Conservation (phyloP, 2,113 vertebrate species). For the Python bivittatus region DNA sequence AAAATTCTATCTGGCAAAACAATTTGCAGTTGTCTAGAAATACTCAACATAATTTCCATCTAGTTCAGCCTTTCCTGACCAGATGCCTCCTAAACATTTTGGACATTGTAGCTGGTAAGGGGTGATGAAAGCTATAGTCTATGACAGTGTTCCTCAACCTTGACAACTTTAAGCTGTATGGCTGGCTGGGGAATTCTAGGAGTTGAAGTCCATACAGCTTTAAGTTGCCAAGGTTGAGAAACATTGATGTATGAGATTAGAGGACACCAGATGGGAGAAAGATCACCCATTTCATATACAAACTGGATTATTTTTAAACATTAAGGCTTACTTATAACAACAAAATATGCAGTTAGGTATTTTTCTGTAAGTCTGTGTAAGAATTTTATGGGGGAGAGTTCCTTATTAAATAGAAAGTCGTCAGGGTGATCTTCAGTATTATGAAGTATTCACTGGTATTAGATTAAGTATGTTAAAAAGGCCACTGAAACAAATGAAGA, state of each 20-base stretch:
- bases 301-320: too few species aligned
- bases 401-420: slow-evolving; percentile 3
- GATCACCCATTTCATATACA: too few species aligned
- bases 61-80: neutral
- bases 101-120: neutral
- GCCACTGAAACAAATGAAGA: neutral
- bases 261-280: neutral
- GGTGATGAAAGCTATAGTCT: neutral
- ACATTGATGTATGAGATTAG: too few species aligned
- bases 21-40: neutral
- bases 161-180: too few species aligned
- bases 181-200: too few species aligned
- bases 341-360: neutral
- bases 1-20: neutral
- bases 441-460: neutral
- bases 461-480: neutral
- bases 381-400: neutral
- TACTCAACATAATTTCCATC: neutral
- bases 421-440: slow-evolving; percentile 10
- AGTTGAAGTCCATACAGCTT: too few species aligned
- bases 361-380: neutral
- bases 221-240: too few species aligned
- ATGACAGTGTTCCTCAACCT: too few species aligned
- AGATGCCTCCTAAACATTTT: neutral
- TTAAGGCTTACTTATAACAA: too few species aligned